Base-by-base conservation (phyloP, 2,888 invertebrate genomes). In the Panopea generosa region DNA sequence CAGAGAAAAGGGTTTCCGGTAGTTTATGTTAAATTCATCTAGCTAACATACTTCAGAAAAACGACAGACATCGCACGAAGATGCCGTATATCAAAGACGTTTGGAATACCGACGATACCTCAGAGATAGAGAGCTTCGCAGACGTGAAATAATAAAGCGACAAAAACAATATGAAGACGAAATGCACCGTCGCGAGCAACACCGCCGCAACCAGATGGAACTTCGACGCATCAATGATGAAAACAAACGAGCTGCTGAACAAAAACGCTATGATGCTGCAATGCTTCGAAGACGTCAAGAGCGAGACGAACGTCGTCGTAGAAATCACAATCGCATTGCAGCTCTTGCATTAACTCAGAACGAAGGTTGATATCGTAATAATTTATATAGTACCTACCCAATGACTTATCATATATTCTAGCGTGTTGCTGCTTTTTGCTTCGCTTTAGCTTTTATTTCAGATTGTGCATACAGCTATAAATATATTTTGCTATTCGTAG, bases 61-160 rank as follows among this genome's bases (percentile, higher is more conserved):
- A 50, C 69, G 80, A n/a, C 80, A 80, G 43, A 47, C 53, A n/a
- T 67, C 73, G 14, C 66, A 70, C 60, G 57, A 69, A 6, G 65
- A 75, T 45, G 70, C 60, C 6, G 26, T 72, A 11, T 67, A 76
- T 52, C 29, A 55, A 11, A 55, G 80, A 38, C 69, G 73, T 20
- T 26, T 67, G 11, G 80, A 80, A 38, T 77, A 80, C 38, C 57
- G 67, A 18, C 72, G 80, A 14, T 77, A 71, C 40, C 59, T 80
- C 11, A 47, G 73, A 18, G 67, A 80, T 4, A 60, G 68, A 20
- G 65, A 74, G 22, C 65, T 67, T 7, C 60, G 49, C 11, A 57
- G 53, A 16, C 74, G 56, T 1, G 40, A 53, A 6, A 43, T 53
- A 20, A 59, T 57, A n/a, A 38, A 73, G 16, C 47, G 57, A 26